Conservation (phyloP, 2,113 vertebrate genomes). For the Cinclus cinclus region DNA sequence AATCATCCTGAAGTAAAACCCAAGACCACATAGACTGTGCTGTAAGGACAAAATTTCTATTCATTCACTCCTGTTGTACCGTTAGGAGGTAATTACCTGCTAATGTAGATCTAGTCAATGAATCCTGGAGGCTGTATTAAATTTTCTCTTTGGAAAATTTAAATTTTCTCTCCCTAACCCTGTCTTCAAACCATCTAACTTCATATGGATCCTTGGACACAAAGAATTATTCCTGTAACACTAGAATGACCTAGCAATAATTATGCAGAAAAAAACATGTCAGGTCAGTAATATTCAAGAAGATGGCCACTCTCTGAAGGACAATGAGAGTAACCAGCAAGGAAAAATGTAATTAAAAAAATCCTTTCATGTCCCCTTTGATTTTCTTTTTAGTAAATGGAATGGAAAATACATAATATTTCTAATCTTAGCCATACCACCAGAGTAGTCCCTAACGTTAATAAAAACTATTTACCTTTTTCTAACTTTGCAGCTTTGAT, state of each 20-base stretch:
- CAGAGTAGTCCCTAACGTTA: background rate
- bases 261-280: background rate
- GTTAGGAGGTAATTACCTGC: background rate
- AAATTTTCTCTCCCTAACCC: background rate
- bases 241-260: background rate
- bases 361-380: background rate
- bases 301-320: background rate
- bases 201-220: background rate
- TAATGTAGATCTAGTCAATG: background rate
- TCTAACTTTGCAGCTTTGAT: background rate
- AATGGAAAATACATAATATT: background rate
- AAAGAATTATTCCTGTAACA: background rate
- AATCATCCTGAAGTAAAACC: background rate
- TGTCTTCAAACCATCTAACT: background rate
- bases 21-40: background rate
- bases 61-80: background rate
- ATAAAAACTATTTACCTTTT: background rate
- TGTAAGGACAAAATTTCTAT: background rate
- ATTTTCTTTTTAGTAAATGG: background rate
- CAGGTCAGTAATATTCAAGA: background rate
- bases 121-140: background rate
- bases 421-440: background rate
- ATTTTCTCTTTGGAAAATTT: background rate
- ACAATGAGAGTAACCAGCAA: background rate
- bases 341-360: background rate